Evolutionary conservation across 2,888 invertebrate species (phyloP).

Genomic region (Melieria picta): DNA sequence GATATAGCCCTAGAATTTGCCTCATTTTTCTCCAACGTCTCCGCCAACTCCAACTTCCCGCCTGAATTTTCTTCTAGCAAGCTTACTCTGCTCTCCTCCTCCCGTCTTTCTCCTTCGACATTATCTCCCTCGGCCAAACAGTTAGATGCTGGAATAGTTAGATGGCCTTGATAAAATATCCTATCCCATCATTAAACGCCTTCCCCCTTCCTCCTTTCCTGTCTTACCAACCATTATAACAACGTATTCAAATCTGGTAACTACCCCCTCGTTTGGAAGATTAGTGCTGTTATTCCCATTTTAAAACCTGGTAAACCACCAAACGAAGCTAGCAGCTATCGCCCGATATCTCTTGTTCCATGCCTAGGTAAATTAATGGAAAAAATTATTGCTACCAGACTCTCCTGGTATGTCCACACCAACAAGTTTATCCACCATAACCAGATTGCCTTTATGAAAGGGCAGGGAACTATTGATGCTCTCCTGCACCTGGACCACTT

Average conservation of each 20-base stretch:
- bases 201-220: neutral
- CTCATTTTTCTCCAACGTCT: neutral
- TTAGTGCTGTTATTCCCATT: neutral
- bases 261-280: neutral
- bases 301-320: neutral
- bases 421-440: neutral
- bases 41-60: neutral
- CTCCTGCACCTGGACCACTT: neutral
- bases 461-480: no score
- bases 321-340: neutral
- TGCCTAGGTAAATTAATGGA: constrained; percentile 2
- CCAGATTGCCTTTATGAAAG: constrained; percentile 5
- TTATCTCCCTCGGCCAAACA: no score
- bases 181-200: constrained; percentile 11
- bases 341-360: neutral
- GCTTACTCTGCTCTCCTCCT: neutral
- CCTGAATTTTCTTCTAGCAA: neutral
- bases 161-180: constrained; percentile 3
- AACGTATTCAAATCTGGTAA: neutral
- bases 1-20: constrained; percentile 11
- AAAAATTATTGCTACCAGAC: constrained; percentile 6
- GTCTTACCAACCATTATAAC: neutral
- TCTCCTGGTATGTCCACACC: constrained; percentile 1
- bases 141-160: neutral
- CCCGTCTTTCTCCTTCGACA: neutral